These are phyloP conservation scores for Microvelia longipes DNA, from an alignment of 1,140 invertebrate species.

Conservation along the genomic window DNA sequence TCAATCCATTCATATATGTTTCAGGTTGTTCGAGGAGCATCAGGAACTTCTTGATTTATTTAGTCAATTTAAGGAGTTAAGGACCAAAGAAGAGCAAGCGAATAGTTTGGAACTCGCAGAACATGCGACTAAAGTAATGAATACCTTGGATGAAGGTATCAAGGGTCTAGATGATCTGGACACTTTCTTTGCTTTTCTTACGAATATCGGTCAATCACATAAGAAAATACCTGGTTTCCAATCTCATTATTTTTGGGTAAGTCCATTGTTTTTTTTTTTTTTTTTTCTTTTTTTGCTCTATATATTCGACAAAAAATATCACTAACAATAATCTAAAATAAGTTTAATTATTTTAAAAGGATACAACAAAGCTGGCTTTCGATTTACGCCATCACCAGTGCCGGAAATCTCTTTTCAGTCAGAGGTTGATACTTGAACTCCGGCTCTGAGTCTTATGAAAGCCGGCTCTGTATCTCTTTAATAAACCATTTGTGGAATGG, in stretches of 20 bases:
- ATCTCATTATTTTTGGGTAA: conserved; percentile 74
- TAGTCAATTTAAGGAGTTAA: conserved; percentile 58
- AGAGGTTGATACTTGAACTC: too few species aligned
- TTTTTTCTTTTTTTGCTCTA: neutral
- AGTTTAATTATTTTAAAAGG: too few species aligned
- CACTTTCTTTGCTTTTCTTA: conserved; percentile 63
- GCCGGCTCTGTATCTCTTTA: too few species aligned
- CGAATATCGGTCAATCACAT: conserved; percentile 67
- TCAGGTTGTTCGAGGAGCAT: conserved; percentile 77
- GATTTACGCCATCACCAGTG: too few species aligned
- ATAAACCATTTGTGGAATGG: too few species aligned
- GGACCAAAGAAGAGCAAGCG: conserved; percentile 63
- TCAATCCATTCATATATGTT: too few species aligned
- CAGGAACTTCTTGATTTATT: conserved; percentile 64
- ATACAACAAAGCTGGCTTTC: too few species aligned
- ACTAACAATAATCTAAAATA: too few species aligned
- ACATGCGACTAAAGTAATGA: conserved; percentile 78
- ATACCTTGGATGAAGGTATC: conserved; percentile 70
- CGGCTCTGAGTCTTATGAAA: too few species aligned
- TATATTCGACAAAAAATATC: neutral
- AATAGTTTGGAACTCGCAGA: conserved; percentile 65
- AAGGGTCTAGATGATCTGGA: conserved; percentile 69
- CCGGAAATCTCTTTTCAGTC: too few species aligned
- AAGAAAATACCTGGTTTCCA: conserved; percentile 68
- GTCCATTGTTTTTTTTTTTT: too few species aligned